Evolutionary conservation across 2,797 vertebrate species (phyloP), one percentile per base, ranked within the genome.

Genomic region (Karalla daura): DNA sequence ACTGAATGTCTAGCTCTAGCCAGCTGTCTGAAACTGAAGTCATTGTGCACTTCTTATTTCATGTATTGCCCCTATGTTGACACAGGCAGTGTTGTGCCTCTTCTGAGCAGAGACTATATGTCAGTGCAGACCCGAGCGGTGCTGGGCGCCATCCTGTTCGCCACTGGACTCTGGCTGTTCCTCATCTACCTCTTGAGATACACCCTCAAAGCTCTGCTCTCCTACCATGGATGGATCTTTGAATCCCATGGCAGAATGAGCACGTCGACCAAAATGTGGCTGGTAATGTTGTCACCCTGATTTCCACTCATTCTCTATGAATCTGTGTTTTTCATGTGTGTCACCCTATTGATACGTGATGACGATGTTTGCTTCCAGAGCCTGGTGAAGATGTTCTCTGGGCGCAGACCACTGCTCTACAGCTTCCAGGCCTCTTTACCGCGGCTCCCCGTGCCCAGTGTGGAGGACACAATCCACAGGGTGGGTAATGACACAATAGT

Each of bases 161-260:
- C 96, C 81, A 96, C 96, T 0, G 96, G 93, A 1, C 69, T 95
- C 28, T 99, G 97, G 97, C 72, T 96, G 35, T 92, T 91, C 5
- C 86, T 96, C 63, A 95, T 98, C 84, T 91, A 96, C 70, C 75
- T 97, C 2, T 88, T 96, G 76, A 95, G 96, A 53, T 95, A 95
- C 79, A 78, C 89, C 0, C 94, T 98, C 55, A 95, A 95, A 77
- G 81, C 91, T 69, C 94, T 98, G 5, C 95, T 99, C 11, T 97
- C 96, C 64, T 97, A 97, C 89, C 97, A 98, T 0, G 94, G 94
- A 0, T 99, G 97, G 97, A 96, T 99, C 88, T 99, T 98, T 27
- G 96, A 98, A 87, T 94, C 95, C 28, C 96, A 97, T 1, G 96
- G 96, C 8, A 93, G 78, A 87, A 94, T 92, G 86, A 96, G 92